A percentile compares a stretch with the other conserved stretches of the same genome.
Conservation (phyloP, 1,140 invertebrate genomes). For the Hyphantria cunea region DNA sequence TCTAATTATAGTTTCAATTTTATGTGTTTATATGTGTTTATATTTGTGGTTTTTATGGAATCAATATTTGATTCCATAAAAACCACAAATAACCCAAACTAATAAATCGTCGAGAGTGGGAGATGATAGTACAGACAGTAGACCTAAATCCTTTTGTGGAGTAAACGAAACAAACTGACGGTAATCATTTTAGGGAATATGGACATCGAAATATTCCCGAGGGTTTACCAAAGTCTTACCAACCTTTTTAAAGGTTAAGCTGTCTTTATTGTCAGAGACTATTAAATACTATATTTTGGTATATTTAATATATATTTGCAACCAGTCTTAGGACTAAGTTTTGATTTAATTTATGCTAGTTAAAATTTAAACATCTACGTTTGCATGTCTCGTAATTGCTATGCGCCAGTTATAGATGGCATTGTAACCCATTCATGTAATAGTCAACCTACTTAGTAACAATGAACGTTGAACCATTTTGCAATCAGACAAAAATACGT, state of each 20-base stretch:
- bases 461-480: slow-evolving; percentile 12
- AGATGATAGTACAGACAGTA: no score
- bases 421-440: not conserved
- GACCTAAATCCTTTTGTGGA: no score
- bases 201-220: not conserved
- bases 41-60: no score
- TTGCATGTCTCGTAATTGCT: not conserved
- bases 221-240: slow-evolving; percentile 7
- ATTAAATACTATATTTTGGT: not conserved
- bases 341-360: not conserved
- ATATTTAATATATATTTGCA: no score
- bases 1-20: no score
- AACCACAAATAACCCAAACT: no score
- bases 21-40: no score
- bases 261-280: not conserved
- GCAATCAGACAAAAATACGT: slow-evolving; percentile 14
- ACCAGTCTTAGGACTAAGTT: not conserved
- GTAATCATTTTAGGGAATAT: not conserved
- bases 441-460: slow-evolving; percentile 1
- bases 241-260: slow-evolving; percentile 13
- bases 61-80: no score
- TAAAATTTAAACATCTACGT: not conserved
- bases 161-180: not conserved
- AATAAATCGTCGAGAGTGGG: no score
- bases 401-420: not conserved